Evolutionary conservation across 2,888 invertebrate species (phyloP).

Genomic region (Sinopyrophorus schimmeli): DNA sequence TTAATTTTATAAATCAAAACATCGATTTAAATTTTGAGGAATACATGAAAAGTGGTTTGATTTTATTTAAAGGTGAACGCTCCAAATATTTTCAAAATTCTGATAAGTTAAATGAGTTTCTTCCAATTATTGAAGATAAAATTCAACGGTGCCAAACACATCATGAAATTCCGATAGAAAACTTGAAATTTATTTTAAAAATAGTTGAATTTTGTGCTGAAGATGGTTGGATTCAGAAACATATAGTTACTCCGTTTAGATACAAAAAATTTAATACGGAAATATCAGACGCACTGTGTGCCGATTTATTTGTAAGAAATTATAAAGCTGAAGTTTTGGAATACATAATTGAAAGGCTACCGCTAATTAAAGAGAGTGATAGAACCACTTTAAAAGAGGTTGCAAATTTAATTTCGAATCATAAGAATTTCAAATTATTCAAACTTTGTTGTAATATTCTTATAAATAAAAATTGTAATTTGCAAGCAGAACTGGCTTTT

Average conservation of each 20-base stretch:
- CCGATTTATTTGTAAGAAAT: no score
- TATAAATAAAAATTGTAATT: conserved; percentile 1
- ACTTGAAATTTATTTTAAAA: conserved; percentile 2
- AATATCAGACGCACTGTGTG: conserved; percentile 4
- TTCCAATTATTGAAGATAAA: background rate
- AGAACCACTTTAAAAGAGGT: background rate
- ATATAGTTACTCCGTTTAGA: conserved; percentile 1
- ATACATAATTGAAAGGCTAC: no score
- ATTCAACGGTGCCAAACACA: background rate
- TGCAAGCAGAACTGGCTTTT: conserved; percentile 21
- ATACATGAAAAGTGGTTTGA: conserved; percentile 1
- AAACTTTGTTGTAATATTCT: conserved; percentile 14
- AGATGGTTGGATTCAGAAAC: background rate
- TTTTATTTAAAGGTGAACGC: conserved; percentile 1
- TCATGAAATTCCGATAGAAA: background rate
- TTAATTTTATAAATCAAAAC: conserved; percentile 21
- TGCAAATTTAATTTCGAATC: no score
- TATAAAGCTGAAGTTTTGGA: no score
- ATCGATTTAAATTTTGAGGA: conserved; percentile 14
- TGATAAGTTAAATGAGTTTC: background rate
- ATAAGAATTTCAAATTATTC: background rate
- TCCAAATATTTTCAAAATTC: background rate
- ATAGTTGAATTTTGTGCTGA: background rate
- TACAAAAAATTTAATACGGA: background rate
- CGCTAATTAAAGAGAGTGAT: background rate